Base-by-base conservation (phyloP, 2,888 invertebrate genomes). In the Mythimna loreyi region DNA sequence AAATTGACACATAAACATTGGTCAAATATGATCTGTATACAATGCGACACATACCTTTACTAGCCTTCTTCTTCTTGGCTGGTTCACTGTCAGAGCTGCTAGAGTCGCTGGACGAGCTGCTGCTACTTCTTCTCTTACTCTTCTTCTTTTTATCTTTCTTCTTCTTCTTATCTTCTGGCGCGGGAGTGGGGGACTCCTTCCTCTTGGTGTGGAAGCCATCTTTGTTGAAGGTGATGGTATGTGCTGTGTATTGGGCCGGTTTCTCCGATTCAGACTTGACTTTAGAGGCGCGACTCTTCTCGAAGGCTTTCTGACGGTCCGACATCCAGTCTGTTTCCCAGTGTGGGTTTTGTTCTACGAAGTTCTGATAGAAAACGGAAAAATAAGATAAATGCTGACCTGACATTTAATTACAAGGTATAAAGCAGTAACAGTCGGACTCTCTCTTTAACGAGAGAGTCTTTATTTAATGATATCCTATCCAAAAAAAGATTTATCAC, bases 241-340 rank as follows among this genome's bases (percentile, higher is more conserved):
- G 95, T 0, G 96, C 90, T 2, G 94, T 86, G 86, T 96, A 96
- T 25, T 89, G 90, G 8, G 92, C 90, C 1, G 86, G 86, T 52
- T 88, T 87, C 5, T 87, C 86, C 0, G 66, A 73, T 9, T 94
- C 96, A 0, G 78, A 85, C 68, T 89, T 89, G 36, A 23, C 76
- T 61, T 89, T 90, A 23, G 63, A 82, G 1, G 90, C 90, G 7
- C 95, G 89, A 65, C 92, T 89, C 86, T 96, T 95, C 82, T 97
- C 97, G 73, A 97, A 96, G 0, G 97, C 97, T 82, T 97, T 97
- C 85, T 97, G 98, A 6, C 98, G 96, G 90, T 98, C 98, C 11
- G 97, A 97, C 94, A 98, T 96, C 98, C 98, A 98, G 86, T 98
- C 98, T 0, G 97, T 97, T 91, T 98, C 98, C 97, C 98, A 98